A percentile compares a stretch with the other conserved stretches of the same genome.
These are phyloP conservation scores for Clarias macrocephalus DNA, from an alignment of 2,113 vertebrate genomes.

Conservation along the genomic window DNA sequence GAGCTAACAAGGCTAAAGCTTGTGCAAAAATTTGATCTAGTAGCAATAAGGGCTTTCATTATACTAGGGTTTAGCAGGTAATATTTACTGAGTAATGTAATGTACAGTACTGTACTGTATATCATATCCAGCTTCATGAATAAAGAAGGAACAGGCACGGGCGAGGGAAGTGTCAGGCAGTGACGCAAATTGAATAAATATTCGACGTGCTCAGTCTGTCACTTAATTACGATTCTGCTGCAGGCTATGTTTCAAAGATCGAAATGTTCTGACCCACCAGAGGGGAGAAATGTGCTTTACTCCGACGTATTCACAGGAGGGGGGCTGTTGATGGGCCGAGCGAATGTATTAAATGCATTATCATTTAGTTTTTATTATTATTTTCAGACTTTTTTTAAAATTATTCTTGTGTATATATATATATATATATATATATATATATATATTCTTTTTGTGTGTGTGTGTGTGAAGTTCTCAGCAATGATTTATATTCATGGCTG, in stretches of 20 bases:
- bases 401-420: background rate
- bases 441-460: background rate
- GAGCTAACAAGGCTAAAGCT: slow-evolving; percentile 46
- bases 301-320: slow-evolving; percentile 20
- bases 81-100: slow-evolving; percentile 41
- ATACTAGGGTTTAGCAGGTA: slow-evolving; percentile 31
- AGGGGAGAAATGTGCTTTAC: slow-evolving; percentile 51
- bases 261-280: slow-evolving; percentile 52
- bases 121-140: slow-evolving; percentile 22
- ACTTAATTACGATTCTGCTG: slow-evolving; percentile 57
- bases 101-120: slow-evolving; percentile 32
- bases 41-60: slow-evolving; percentile 57
- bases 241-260: slow-evolving; percentile 47
- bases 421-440: no score
- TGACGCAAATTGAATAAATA: slow-evolving; percentile 54
- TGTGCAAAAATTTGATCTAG: slow-evolving; percentile 56
- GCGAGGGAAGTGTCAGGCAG: slow-evolving; percentile 20
- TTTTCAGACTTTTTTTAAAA: background rate
- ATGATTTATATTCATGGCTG: slow-evolving; percentile 30
- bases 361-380: slow-evolving; percentile 28
- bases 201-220: slow-evolving; percentile 45
- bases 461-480: background rate
- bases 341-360: slow-evolving; percentile 43
- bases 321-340: slow-evolving; percentile 18
- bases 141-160: slow-evolving; percentile 9